phyloP scores from a whole-genome alignment of 2,113 vertebrate genomes.

The Oryzias javanicus region DNA sequence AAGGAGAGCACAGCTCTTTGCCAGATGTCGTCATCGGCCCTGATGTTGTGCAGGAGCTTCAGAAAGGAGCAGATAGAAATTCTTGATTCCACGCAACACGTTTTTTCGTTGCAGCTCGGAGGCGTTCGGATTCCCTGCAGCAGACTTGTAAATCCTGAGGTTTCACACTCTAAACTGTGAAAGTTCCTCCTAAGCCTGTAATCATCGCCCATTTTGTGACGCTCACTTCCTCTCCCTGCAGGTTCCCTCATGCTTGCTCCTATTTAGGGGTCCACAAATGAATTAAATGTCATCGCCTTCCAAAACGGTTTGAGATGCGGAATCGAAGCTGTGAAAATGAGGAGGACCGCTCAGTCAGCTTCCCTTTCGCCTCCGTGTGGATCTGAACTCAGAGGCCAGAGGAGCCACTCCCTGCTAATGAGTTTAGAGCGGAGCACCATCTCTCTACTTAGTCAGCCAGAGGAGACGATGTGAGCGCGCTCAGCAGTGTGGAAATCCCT shows the following conservation, averaged over 20 bases:
- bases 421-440: slow-evolving; percentile 45
- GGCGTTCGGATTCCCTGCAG: not conserved
- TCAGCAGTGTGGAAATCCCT: not conserved
- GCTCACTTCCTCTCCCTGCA: not conserved
- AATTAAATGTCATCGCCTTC: no score
- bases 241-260: slow-evolving; percentile 4
- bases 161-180: slow-evolving; percentile 19
- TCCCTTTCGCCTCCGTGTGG: not conserved
- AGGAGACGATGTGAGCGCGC: slow-evolving; percentile 2
- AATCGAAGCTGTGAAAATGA: not conserved
- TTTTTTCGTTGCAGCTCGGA: slow-evolving; percentile 1
- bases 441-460: slow-evolving; percentile 48
- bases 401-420: slow-evolving; percentile 50
- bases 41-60: slow-evolving; percentile 21
- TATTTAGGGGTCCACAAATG: slow-evolving; percentile 1
- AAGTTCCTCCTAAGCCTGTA: not conserved
- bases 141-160: not conserved
- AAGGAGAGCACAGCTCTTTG: slow-evolving; percentile 40
- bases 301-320: no score
- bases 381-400: slow-evolving; percentile 4
- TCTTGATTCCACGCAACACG: not conserved
- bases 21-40: slow-evolving; percentile 65
- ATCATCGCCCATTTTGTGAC: not conserved
- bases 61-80: slow-evolving; percentile 10
- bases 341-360: not conserved